Evolutionary conservation across 2,113 vertebrate species (phyloP), one percentile per base, ranked within the genome.

Genomic region (Abramis brama): DNA sequence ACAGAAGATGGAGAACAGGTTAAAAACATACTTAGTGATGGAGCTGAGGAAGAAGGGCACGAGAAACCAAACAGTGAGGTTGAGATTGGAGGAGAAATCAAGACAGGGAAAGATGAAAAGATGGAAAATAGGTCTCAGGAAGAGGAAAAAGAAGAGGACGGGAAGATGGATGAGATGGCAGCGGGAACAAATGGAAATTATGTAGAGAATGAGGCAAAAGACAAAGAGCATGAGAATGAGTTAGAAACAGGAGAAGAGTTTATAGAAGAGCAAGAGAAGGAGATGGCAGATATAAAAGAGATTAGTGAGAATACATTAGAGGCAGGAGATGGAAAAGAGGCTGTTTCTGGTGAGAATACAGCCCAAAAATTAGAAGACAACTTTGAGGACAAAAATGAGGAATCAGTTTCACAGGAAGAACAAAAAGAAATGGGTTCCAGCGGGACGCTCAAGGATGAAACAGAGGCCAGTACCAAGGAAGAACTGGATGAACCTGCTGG

Each of bases 51-150:
- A 59, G 86, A 66, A 23, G 39, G 62, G 25, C 60, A 33, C 23
- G 55, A 33, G 27, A 59, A 80, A 57, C 25, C 33, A 23, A 50
- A 64, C 6, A 59, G 43, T 9, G 55, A 85, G 15, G 47, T 50
- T 47, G 82, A 80, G 52, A 55, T 45, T 62, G 75, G 19, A 73
- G 79, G 23, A 23, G 57, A 84, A 73, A 55, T 11, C 33, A n/a
- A 62, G n/a, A 50, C 75, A 33, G 43, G n/a, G 30, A 52, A 75
- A 33, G 43, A 45, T 17, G 21, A 82, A 27, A 50, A 13, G n/a
- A 64, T 30, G 23, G n/a, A 76, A 33, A 27, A 88, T 30, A 30
- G 9, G 43, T 9, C 19, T 43, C 36, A 45, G 77, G 57, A 43
- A 77, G 25, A 27, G 43, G 59, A 78, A 50, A 23, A 76, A 21